Evolutionary conservation across 92 coral and sea anemone species (phyloP), one percentile per base, ranked within the genome.

Genomic region (Porites lobata): DNA sequence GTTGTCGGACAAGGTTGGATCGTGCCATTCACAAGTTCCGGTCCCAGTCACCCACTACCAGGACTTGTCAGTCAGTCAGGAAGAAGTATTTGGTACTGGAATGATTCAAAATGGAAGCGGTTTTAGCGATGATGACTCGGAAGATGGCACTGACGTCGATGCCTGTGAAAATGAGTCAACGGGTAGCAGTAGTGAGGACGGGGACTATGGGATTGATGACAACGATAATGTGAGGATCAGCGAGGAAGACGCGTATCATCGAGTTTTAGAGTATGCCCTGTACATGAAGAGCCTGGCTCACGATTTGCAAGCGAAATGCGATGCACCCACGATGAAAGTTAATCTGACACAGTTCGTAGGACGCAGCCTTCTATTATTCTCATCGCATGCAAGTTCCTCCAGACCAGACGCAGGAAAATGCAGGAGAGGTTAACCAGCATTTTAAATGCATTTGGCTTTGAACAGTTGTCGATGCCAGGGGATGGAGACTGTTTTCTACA

Each of bases 401-500:
- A 79, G 83, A 32, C 26, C 83, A 64, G 73, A 65, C 59, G 73
- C 62, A 50, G 83, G 21, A 79, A 52, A 79, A 15, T 79, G 83
- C 72, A 10, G 65, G 83, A 32, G 29, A 79, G 83, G 50, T 79
- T 79, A 43, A 79, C 15, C 29, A 64, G 32, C 29, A 15, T 79
- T 63, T 65, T 63, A 79, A 79, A 19, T 15, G 83, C 73, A 20
- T 79, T 79, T 63, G 72, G 47, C 17, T 79, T 79, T 19, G 15
- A 15, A 2, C 72, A 14, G 83, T 79, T 64, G 22, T 73, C 73
- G 61, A 79, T 79, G 83, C 83, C 83, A 63, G 72, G 83, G 3
- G 83, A 79, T 79, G 83, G 83, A 17, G 83, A 79, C 83, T 79
- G 83, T 11, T 79, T 79, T 79, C 13, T 79, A 7, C 83, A 65